A percentile compares a stretch with the other conserved stretches of the same genome.
Conservation (phyloP, 2,113 vertebrate genomes). For the Actenoides hombroni region DNA sequence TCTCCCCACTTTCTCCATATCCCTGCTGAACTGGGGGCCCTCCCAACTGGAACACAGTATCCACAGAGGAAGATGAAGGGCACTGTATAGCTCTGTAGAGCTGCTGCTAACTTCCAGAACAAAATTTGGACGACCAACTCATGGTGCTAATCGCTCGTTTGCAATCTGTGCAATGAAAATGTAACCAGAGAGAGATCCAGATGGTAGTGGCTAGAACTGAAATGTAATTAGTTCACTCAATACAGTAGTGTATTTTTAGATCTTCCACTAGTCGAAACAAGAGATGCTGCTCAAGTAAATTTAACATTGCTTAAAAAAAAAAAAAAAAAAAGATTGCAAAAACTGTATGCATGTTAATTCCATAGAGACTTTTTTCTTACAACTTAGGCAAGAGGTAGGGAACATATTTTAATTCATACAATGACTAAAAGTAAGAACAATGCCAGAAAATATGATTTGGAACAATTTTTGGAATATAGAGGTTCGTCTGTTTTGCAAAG, state of each 20-base stretch:
- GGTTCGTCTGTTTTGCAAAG: slow-evolving; percentile 78
- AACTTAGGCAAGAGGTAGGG: slow-evolving; percentile 64
- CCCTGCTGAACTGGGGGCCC: not conserved
- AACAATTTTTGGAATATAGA: slow-evolving; percentile 68
- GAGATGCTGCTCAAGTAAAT: slow-evolving; percentile 61
- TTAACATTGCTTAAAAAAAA: slow-evolving; percentile 9
- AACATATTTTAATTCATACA: slow-evolving; percentile 73
- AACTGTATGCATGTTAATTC: slow-evolving; percentile 52
- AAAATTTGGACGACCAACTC: slow-evolving; percentile 21
- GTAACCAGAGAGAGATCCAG: slow-evolving; percentile 32
- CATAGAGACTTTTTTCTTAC: slow-evolving; percentile 55
- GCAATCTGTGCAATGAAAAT: slow-evolving; percentile 39
- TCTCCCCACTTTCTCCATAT: not conserved
- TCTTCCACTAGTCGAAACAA: slow-evolving; percentile 53
- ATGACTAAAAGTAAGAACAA: slow-evolving; percentile 65
- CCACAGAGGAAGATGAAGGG: not conserved
- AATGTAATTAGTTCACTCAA: slow-evolving; percentile 34
- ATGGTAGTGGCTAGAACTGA: slow-evolving; percentile 50
- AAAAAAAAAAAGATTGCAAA: slow-evolving; percentile 24
- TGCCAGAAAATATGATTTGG: slow-evolving; percentile 76
- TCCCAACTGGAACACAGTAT: fast-evolving
- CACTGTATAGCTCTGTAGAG: not conserved
- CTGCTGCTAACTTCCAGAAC: slow-evolving; percentile 24
- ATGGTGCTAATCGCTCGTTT: slow-evolving; percentile 17
- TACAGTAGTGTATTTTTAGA: slow-evolving; percentile 56